phyloP scores from a whole-genome alignment of 2,888 invertebrate genomes.

The Drosophila pegasa region DNA sequence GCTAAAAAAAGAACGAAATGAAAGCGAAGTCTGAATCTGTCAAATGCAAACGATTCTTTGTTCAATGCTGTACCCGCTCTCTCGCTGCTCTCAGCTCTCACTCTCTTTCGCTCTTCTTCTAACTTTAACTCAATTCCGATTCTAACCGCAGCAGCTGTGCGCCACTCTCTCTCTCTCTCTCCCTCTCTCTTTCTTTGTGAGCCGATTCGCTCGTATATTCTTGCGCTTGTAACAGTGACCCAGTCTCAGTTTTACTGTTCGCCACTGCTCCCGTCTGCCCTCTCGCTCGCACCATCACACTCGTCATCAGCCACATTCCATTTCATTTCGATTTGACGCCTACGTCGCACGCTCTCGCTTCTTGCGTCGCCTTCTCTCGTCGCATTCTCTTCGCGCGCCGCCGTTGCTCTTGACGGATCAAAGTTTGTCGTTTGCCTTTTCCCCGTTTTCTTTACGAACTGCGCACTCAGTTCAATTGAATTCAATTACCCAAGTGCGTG shows the following conservation, averaged over 20 bases:
- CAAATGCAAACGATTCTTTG: slow-evolving; percentile 70
- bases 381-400: slow-evolving; percentile 9
- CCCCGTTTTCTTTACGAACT: slow-evolving; percentile 30
- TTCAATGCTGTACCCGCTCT: slow-evolving; percentile 16
- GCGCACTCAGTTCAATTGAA: slow-evolving; percentile 73
- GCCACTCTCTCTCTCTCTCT: slow-evolving; percentile 11
- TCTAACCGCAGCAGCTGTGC: slow-evolving; percentile 21
- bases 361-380: slow-evolving; percentile 16
- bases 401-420: slow-evolving; percentile 48
- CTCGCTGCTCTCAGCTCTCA: slow-evolving; percentile 7
- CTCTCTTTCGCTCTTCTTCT: slow-evolving; percentile 39
- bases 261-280: slow-evolving; percentile 2
- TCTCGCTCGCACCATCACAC: slow-evolving; percentile 23
- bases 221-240: slow-evolving; percentile 83
- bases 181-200: slow-evolving; percentile 11
- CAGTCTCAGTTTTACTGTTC: slow-evolving; percentile 67
- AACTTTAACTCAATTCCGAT: slow-evolving; percentile 52
- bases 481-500: slow-evolving; percentile 74
- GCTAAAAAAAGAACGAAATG: slow-evolving; percentile 59
- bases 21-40: slow-evolving; percentile 67
- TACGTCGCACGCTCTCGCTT: slow-evolving; percentile 26
- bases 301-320: slow-evolving; percentile 58
- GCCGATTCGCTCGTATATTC: slow-evolving; percentile 50
- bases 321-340: slow-evolving; percentile 66
- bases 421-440: slow-evolving; percentile 45